Base-by-base conservation (phyloP, 2,113 vertebrate genomes). In the Xiphophorus hellerii region DNA sequence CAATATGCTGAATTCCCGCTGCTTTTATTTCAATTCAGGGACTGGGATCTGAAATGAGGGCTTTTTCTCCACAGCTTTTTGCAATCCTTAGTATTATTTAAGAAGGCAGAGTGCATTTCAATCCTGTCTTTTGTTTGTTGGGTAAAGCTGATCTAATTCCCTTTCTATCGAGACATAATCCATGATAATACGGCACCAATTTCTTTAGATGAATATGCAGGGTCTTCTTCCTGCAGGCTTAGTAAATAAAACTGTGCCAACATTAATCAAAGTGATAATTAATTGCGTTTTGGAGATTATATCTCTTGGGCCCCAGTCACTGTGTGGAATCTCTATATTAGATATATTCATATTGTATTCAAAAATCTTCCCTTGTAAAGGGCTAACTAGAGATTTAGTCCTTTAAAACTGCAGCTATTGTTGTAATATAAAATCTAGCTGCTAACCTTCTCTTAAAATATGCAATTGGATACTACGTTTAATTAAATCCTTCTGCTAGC, bases 181-280 rank as follows among this genome's bases (percentile, higher is more conserved):
- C 91, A 89, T 73, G 80, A 87, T 93, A 93, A 94, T 92, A 88
- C 72, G 84, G 67, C 80, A 84, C 74, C 74, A 81, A 79, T 92
- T 95, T 90, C 93, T 90, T 74, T 72, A 68, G 84, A 92, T 93
- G 90, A 87, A 90, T 89, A 93, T 90, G 87, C 85, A 80, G 85
- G 88, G 84, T 89, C 78, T 86, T 90, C 81, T 87, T 91, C 92
- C 94, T 89, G 85, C 84, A 91, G 92, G 91, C 93, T 84, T 71
- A 84, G 92, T 89, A 93, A 93, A 93, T 93, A 95, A 95, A 94
- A 94, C 90, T 81, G 83, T 73, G 92, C 84, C 88, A 74, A 84
- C 85, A 90, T 92, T 93, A 94, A 94, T 93, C 64, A 73, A 79
- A 85, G 92, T 70, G 82, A 91, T 93, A 93, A 95, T 93, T 87